phyloP scores from a whole-genome alignment of 1,140 invertebrate species.

The Nasonia giraulti region DNA sequence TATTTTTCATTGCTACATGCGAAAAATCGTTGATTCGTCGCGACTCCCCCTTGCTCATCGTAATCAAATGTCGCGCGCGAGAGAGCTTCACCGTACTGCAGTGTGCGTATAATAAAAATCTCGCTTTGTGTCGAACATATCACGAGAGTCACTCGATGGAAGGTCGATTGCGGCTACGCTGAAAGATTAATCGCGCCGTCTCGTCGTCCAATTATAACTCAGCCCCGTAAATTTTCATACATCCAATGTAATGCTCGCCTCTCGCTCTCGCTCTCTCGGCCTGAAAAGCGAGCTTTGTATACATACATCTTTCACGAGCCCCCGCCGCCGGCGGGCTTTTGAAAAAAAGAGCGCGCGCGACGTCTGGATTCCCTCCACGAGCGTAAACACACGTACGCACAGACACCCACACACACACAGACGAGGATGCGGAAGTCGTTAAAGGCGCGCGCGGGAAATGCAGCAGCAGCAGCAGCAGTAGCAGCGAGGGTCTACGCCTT shows the following conservation, averaged over 20 bases:
- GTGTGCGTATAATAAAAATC: too few relatives aligned
- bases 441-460: slow-evolving; percentile 15
- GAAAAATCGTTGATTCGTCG: not conserved
- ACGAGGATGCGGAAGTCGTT: slow-evolving; percentile 37
- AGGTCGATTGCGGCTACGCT: too few relatives aligned
- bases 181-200: not conserved
- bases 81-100: too few relatives aligned
- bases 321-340: not conserved
- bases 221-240: too few relatives aligned
- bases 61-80: too few relatives aligned
- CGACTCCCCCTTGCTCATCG: too few relatives aligned
- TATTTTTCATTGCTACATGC: not conserved
- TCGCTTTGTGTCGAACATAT: too few relatives aligned
- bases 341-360: not conserved
- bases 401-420: too few relatives aligned
- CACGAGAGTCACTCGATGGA: too few relatives aligned
- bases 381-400: not conserved
- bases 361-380: slow-evolving; percentile 16
- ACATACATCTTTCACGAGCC: not conserved
- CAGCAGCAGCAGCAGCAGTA: not conserved
- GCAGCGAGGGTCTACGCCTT: slow-evolving; percentile 42
- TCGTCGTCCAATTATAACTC: too few relatives aligned
- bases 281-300: not conserved
- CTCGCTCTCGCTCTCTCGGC: not conserved
- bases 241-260: not conserved